Percentiles rank a stretch among this genome's conserved stretches.
These are phyloP conservation scores for Fundulus diaphanus DNA, from an alignment of 2,797 vertebrate species.

Conservation along the genomic window DNA sequence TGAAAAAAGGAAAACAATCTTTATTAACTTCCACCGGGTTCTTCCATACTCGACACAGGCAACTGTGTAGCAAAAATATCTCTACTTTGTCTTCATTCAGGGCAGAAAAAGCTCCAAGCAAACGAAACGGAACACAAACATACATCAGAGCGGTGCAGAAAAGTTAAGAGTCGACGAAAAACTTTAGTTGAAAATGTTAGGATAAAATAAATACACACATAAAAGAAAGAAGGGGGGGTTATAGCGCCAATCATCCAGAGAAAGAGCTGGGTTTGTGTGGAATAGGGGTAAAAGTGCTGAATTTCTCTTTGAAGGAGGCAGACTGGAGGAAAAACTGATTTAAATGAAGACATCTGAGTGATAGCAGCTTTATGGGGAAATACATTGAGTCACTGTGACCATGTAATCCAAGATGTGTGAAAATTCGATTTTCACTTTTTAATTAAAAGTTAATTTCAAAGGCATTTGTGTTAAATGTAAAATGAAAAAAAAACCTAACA, in stretches of 20 bases:
- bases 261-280: conserved; percentile 36
- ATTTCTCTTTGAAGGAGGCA: conserved; percentile 31
- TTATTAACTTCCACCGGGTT: conserved; percentile 55
- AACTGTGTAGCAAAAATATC: conserved; percentile 30
- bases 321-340: conserved; percentile 16
- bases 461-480: conserved; percentile 25
- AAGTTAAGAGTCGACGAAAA: conserved; percentile 27
- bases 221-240: conserved; percentile 18
- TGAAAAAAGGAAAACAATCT: conserved; percentile 29
- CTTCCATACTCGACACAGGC: conserved; percentile 27
- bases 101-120: conserved; percentile 12
- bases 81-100: conserved; percentile 7
- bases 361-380: conserved; percentile 6
- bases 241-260: conserved; percentile 18
- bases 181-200: conserved; percentile 10
- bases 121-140: conserved; percentile 5
- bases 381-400: background rate
- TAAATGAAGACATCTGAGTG: conserved; percentile 10
- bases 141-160: background rate
- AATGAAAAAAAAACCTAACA: conserved; percentile 33
- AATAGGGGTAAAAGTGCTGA: conserved; percentile 49
- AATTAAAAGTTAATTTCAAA: conserved; percentile 22
- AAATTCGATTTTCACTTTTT: conserved; percentile 15
- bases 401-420: background rate
- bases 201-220: conserved; percentile 63